Conservation (phyloP, 1,140 invertebrate species). For the Arion vulgaris region DNA sequence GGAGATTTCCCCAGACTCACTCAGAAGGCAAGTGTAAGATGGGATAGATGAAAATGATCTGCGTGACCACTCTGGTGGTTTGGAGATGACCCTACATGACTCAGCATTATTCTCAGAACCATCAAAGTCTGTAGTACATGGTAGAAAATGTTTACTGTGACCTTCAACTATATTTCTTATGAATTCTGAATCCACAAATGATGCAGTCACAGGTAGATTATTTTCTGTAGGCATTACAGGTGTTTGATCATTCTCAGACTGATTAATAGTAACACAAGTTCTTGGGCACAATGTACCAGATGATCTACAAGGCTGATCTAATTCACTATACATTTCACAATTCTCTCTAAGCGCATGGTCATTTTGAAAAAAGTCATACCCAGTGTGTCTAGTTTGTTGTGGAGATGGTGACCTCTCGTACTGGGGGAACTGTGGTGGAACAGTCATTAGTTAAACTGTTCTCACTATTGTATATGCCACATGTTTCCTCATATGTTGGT, state of each 20-base stretch:
- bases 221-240: not conserved
- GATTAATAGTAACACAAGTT: not conserved
- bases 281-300: slow-evolving; percentile 6
- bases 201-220: not conserved
- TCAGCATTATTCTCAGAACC: not conserved
- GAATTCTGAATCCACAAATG: not conserved
- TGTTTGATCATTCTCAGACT: not conserved
- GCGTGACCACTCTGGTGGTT: slow-evolving; percentile 4
- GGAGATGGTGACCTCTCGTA: not conserved
- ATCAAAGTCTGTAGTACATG: not conserved
- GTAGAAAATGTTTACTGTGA: not conserved
- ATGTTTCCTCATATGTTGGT: slow-evolving; percentile 52
- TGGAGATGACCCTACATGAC: not conserved
- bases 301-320: not conserved
- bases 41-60: slow-evolving; percentile 38
- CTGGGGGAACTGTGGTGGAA: not conserved
- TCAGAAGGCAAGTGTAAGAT: slow-evolving; percentile 38
- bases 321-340: not conserved
- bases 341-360: not conserved
- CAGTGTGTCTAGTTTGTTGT: not conserved
- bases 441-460: not conserved
- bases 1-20: slow-evolving; percentile 35
- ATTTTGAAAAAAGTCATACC: not conserved
- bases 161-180: not conserved
- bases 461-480: slow-evolving; percentile 25